A percentile compares a stretch with the other conserved stretches of the same genome.
Conservation (phyloP, 2,113 vertebrate genomes). For the Albula goreensis region DNA sequence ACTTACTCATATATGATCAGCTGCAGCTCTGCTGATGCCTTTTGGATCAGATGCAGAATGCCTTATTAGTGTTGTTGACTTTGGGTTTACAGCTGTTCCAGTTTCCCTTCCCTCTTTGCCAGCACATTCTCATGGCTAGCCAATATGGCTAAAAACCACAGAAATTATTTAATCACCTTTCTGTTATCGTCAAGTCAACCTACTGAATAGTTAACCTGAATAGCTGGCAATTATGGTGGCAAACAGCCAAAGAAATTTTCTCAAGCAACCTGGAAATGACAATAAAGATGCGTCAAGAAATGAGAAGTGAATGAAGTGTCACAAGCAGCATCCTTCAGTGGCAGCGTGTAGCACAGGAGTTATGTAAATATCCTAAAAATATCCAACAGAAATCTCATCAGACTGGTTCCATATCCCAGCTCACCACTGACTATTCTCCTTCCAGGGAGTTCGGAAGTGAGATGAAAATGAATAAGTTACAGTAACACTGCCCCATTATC, state of each 20-base stretch:
- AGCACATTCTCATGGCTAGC: too few relatives aligned
- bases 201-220: neutral
- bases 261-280: neutral
- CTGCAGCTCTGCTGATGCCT: too few relatives aligned
- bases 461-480: slow-evolving; percentile 1
- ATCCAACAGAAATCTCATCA: neutral
- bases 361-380: neutral
- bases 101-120: too few relatives aligned
- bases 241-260: neutral
- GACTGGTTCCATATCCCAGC: neutral
- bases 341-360: neutral
- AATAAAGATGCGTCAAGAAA: neutral
- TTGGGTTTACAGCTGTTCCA: too few relatives aligned
- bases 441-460: neutral
- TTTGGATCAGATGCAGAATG: too few relatives aligned
- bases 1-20: too few relatives aligned
- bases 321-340: neutral
- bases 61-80: too few relatives aligned
- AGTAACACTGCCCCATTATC: neutral
- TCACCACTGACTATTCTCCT: neutral
- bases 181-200: neutral
- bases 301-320: neutral
- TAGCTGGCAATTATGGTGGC: neutral
- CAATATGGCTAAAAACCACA: neutral
- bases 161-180: neutral